Base-by-base conservation (phyloP, 2,797 vertebrate genomes). In the Neoniphon sammara region DNA sequence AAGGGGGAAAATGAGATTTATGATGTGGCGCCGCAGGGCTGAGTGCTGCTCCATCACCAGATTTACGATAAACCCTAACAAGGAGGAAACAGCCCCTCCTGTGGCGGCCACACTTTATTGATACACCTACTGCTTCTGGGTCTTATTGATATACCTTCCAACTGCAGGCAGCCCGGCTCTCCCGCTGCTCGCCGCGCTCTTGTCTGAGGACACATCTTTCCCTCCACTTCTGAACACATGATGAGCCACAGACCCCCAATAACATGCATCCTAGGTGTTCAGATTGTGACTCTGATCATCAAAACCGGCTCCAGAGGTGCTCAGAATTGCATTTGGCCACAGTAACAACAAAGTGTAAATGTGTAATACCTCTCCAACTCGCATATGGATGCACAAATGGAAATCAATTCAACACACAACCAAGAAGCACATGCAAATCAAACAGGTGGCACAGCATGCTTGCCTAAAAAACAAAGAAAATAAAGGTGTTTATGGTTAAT, bases 1-100 rank as follows among this genome's bases (percentile, higher is more conserved):
- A 94, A 91, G 89, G 88, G 91, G 90, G 91, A 93, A 93, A 93
- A 94, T 92, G 80, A 93, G 94, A 95, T 95, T 94, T 94, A 94
- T 94, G 93, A 93, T 87, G 89, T 83, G 85, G 89, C 79, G 84
- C 92, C 78, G 80, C 66, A 9, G 85, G 90, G 84, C 88, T 90
- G 93, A 93, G 89, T 93, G 91, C 91, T 88, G 88, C 91, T 95
- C 91, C 93, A 94, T 94, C 93, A 94, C 89, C 89, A 93, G 93
- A 94, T 95, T 94, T 94, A 94, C 91, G 92, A 93, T 93, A 93
- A 93, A 93, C 91, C 90, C 90, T 91, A 91, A 93, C 91, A 92
- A 92, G 93, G 86, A 91, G 91, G 89, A 93, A 92, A 92, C 89
- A 87, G 90, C 87, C 90, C 87, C 88, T 90, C 90, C 89, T 91